Base-by-base conservation (phyloP, 2,113 vertebrate genomes). In the Felis chaus region DNA sequence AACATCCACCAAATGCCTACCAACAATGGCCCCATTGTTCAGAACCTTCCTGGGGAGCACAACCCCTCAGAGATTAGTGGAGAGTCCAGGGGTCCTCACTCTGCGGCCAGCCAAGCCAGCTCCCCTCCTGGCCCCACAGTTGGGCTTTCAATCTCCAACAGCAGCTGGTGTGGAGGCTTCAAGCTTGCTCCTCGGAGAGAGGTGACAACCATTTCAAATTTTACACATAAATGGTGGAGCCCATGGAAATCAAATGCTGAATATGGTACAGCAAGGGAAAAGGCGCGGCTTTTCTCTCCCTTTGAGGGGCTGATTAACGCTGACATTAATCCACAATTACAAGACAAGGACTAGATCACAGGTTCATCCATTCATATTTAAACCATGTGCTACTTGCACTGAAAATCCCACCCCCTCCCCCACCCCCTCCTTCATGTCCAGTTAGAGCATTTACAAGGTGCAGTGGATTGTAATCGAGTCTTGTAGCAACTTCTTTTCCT, bases 141-240 rank as follows among this genome's bases (percentile, higher is more conserved):
- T 81, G 57, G 79, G 95, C 91, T 97, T 91, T 98, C 97, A 94
- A 78, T 68, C 96, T 98, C 96, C 96, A 89, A 48, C 94, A 90
- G 98, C 99, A 99, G 99, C 99, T 99, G 99, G 98, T 19, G 50
- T 90, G 91, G 98, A 97, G 96, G 94, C 98, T 98, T 99, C 99
- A 98, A 97, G 96, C 96, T 98, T 71, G 65, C 91, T 95, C 96
- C 85, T 94, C 96, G 91, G 95, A 98, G 94, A 97, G 95, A 98
- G 98, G 97, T 98, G 98, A 98, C 98, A 98, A 98, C 96, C 98
- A 98, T 98, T 98, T 98, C 98, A 63, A 98, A 99, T 98, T 98
- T 98, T 98, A 98, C 98, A 98, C 97, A 98, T 96, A 98, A 98
- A 98, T 96, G 98, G 98, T 19, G 63, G 97, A 97, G 98, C 98